Evolutionary conservation across 2,888 invertebrate species (phyloP), one percentile per base, ranked within the genome.

Genomic region (Diadegma fenestrale): DNA sequence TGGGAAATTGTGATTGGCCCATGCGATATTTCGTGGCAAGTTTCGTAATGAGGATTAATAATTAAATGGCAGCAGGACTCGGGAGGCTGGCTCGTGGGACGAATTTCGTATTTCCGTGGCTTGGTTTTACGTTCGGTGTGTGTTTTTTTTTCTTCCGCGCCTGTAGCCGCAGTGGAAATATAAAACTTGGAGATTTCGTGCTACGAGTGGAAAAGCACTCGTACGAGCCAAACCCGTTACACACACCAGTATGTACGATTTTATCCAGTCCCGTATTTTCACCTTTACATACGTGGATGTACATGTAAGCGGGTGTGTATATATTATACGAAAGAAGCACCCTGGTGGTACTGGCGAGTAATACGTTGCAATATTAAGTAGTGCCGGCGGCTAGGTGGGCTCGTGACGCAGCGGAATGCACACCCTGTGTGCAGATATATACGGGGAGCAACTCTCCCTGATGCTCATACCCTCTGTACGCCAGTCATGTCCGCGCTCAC

Each of bases 311-410:
- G 33, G 33, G 5, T 66, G 14, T 54, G n/a, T 22, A 58, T 33
- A 51, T 71, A 79, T 79, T 69, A 43, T 51, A 64, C 43, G 45
- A 71, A 80, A 79, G 71, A 84, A 72, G 86, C 83, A 87, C 84
- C 80, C 83, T 73, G 82, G 82, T 82, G 80, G 83, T 86, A 84
- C 88, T 87, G 80, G 80, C 76, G 86, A 86, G 89, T 89, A 90
- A 91, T 91, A 88, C 88, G 88, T 80, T 91, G 90, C 91, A 92
- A 92, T 92, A 92, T 92, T 92, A 90, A 92, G 88, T 88, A 89
- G 91, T 87, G 84, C 89, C 80, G 79, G 72, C 72, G 81, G 87
- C 82, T 73, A 77, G 81, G 78, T 80, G 82, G 84, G 83, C 86
- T 82, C 82, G 83, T 63, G 82, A 81, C 66, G 66, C 58, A 54